Conservation (phyloP, 2,113 vertebrate species). For the Phycodurus eques region DNA sequence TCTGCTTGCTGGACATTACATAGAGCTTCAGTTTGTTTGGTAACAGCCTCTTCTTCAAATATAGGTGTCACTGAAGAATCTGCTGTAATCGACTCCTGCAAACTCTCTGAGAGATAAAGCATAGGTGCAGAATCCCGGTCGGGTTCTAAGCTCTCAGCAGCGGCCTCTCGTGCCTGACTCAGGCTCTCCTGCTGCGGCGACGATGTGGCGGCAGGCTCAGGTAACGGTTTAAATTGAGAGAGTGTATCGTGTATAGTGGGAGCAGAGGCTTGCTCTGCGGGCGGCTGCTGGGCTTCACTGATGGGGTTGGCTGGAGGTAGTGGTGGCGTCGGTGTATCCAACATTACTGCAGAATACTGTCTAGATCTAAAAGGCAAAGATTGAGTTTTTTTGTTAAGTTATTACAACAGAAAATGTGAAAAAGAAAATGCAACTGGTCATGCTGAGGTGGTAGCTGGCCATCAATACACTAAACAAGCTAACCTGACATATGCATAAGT, state of each 20-base stretch:
- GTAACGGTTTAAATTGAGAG: conserved; percentile 26
- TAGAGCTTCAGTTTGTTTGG: not conserved
- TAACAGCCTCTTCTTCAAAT: conserved; percentile 5
- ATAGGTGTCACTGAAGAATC: conserved; percentile 2
- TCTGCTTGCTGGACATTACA: conserved; percentile 10
- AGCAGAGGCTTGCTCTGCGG: conserved; percentile 40
- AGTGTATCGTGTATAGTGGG: conserved; percentile 25
- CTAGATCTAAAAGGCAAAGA: conserved; percentile 73
- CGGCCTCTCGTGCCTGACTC: not conserved
- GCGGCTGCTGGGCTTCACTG: conserved; percentile 16
- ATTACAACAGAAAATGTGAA: not conserved
- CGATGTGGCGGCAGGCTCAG: conserved; percentile 41
- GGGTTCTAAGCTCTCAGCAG: not conserved
- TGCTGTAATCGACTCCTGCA: conserved; percentile 28
- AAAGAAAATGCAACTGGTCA: not conserved
- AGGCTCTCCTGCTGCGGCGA: conserved; percentile 45
- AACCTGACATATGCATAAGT: not conserved
- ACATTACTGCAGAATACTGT: conserved; percentile 77
- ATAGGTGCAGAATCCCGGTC: conserved; percentile 41
- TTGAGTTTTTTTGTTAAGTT: not conserved
- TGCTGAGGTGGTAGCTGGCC: not conserved
- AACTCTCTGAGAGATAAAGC: conserved; percentile 64
- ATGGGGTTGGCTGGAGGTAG: conserved; percentile 25
- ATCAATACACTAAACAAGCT: not conserved
- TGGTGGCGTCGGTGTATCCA: conserved; percentile 52